phyloP scores from a whole-genome alignment of 2,113 vertebrate species.

The Istiophorus platypterus region DNA sequence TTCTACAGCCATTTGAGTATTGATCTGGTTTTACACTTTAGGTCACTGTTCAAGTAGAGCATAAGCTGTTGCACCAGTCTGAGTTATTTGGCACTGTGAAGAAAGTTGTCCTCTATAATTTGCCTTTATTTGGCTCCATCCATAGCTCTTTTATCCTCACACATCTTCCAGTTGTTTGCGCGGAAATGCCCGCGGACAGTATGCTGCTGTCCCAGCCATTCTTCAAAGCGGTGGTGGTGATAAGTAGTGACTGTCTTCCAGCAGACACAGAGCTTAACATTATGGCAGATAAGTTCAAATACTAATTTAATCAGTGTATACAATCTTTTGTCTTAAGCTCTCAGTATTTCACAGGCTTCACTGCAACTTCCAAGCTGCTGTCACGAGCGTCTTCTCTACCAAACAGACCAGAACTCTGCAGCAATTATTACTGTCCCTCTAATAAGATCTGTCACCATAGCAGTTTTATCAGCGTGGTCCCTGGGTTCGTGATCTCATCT shows the following conservation, averaged over 20 bases:
- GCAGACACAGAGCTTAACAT: slow-evolving; percentile 30
- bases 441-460: not conserved
- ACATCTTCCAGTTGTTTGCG: slow-evolving; percentile 9
- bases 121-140: slow-evolving; percentile 19
- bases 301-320: slow-evolving; percentile 22
- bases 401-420: slow-evolving; percentile 7
- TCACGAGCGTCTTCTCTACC: slow-evolving; percentile 11
- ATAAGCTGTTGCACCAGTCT: not conserved
- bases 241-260: slow-evolving; percentile 28
- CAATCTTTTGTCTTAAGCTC: slow-evolving; percentile 17
- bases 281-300: slow-evolving; percentile 21
- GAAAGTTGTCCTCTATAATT: slow-evolving; percentile 8
- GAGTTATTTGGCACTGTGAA: not conserved
- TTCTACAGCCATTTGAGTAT: slow-evolving; percentile 12
- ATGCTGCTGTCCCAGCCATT: slow-evolving; percentile 24
- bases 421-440: slow-evolving; percentile 3
- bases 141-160: slow-evolving; percentile 6
- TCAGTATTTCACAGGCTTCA: not conserved
- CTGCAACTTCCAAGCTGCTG: slow-evolving; percentile 19
- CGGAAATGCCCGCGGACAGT: slow-evolving; percentile 28
- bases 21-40: slow-evolving; percentile 2
- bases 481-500: not conserved
- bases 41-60: slow-evolving; percentile 1
- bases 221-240: slow-evolving; percentile 8
- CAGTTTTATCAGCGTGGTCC: not conserved